Base-by-base conservation (phyloP, 2,888 invertebrate species). In the Caenorhabditis sp. region DNA sequence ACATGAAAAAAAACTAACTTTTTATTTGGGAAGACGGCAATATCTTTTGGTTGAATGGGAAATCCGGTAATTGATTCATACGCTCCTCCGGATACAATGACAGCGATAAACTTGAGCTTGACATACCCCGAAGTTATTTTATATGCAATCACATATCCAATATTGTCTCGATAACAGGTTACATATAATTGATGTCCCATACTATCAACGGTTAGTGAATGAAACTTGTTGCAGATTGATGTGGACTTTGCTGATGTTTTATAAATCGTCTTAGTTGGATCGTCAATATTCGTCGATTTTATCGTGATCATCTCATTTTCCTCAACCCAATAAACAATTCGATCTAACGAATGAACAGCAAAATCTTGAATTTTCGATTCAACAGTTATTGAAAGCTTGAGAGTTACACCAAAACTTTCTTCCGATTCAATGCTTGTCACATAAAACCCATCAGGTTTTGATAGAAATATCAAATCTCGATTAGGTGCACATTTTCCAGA, bases 181-280 rank as follows among this genome's bases (percentile, higher is more conserved):
- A 43, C 58, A 43, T 37, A 58, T 19, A 64, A 17, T 36, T 64
- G 64, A 24, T 53, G 21, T 1, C 64, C 64, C n/a, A 64, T 27
- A 19, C 17, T 6, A 58, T 64, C 64, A 8, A 64, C 36, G 23
- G 58, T 50, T 21, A 64, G 21, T 2, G 64, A 55, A 24, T 43
- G 24, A 24, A 43, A 64, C 12, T 36, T 36, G 12, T 14, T 10
- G 19, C 64, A 64, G 6, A 37, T 12, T 1, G 58, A 21, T n/a
- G 58, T 58, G 1, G 37, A 19, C 37, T 8, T 19, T 3, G 58
- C 58, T 1, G 58, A 36, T 2, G 14, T 23, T 27, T 6, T 2
- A 19, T 36, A 37, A 1, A 50, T 10, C 31, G 31, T 19, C 19
- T 21, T 10, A 4, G 2, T 17, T 12, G 49, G 17, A 19, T 50